Evolutionary conservation across 2,797 vertebrate species (phyloP).

Genomic region (Iguana delicatissima): DNA sequence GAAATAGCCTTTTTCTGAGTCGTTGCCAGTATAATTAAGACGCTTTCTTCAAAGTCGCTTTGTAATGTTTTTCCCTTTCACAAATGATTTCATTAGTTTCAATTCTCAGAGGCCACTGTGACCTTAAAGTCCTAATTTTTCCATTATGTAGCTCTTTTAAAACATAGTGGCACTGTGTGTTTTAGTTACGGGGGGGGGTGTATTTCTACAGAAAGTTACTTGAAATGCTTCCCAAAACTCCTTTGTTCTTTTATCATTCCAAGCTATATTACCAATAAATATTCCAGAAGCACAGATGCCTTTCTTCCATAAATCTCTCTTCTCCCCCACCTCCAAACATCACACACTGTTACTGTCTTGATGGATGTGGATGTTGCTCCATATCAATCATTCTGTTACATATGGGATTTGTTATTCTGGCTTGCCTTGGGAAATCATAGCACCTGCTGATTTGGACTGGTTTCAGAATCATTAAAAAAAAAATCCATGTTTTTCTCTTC

Average conservation of each 20-base stretch:
- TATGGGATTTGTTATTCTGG: background rate
- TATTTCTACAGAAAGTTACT: conserved; percentile 54
- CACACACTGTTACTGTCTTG: background rate
- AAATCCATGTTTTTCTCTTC: background rate
- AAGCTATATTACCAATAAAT: background rate
- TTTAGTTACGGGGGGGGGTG: conserved; percentile 32
- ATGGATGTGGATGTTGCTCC: too few relatives aligned
- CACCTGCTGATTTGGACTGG: background rate
- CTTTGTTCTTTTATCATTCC: background rate
- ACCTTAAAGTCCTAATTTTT: conserved; percentile 58
- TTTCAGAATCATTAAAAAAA: background rate
- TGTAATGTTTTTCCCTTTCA: conserved; percentile 62
- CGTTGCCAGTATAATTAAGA: conserved; percentile 67
- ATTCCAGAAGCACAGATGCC: background rate
- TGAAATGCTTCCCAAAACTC: conserved; percentile 50
- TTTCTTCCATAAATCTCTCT: background rate
- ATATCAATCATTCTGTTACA: background rate
- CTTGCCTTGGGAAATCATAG: background rate
- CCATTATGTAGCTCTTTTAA: conserved; percentile 52
- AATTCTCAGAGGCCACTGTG: conserved; percentile 66
- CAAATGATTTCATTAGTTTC: conserved; percentile 67
- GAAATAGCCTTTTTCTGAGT: conserved; percentile 68
- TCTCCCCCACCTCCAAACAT: too few relatives aligned
- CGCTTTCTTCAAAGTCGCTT: conserved; percentile 69
- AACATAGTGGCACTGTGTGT: conserved; percentile 44